phyloP scores from a whole-genome alignment of 2,113 vertebrate genomes.

The Pachypanchax playfairii region DNA sequence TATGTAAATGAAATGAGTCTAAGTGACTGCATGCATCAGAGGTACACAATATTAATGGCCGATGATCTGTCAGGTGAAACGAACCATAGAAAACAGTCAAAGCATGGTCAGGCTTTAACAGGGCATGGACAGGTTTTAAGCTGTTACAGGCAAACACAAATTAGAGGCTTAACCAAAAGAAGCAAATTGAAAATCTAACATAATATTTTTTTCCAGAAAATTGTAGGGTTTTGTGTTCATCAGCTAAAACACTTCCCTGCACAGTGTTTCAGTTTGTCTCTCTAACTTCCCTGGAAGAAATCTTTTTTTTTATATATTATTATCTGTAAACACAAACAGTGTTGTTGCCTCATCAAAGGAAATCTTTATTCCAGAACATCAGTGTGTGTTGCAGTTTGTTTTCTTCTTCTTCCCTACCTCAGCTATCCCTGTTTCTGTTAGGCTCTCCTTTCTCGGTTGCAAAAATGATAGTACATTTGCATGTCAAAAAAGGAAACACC shows the following conservation, averaged over 20 bases:
- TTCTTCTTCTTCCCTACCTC: neutral
- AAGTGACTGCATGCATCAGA: constrained; percentile 29
- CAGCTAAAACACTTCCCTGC: neutral
- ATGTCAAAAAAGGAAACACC: constrained; percentile 37
- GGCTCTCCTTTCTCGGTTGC: constrained; percentile 21
- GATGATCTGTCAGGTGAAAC: constrained; percentile 32
- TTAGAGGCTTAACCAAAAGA: neutral
- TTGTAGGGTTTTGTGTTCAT: constrained; percentile 7
- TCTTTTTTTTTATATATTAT: constrained; percentile 13
- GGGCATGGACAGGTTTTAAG: neutral
- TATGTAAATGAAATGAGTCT: constrained; percentile 22
- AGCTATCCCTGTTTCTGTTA: constrained; percentile 10
- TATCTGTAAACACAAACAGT: constrained; percentile 44
- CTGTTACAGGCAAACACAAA: neutral
- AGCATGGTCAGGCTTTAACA: neutral
- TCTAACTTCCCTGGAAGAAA: constrained; percentile 9
- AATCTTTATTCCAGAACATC: constrained; percentile 44
- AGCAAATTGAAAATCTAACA: neutral
- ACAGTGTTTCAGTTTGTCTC: constrained; percentile 7
- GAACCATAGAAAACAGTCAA: constrained; percentile 4
- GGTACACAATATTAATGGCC: constrained; percentile 15
- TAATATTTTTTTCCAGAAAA: neutral
- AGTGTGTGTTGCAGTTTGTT: constrained; percentile 21
- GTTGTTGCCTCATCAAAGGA: constrained; percentile 37
- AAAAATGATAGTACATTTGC: constrained; percentile 50